phyloP scores from a whole-genome alignment of 2,113 vertebrate genomes.

The Lathamus discolor region DNA sequence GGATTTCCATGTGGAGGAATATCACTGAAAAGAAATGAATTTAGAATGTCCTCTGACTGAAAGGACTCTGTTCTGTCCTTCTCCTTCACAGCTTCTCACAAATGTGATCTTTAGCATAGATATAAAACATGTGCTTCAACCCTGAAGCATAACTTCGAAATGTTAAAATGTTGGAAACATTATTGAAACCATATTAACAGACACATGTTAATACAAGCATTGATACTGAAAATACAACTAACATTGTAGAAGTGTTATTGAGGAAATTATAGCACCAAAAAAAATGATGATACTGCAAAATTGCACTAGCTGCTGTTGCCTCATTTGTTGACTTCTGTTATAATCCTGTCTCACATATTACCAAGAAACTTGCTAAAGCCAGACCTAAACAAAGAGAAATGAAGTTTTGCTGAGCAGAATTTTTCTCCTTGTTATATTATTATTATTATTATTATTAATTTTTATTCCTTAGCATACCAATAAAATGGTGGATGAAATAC shows the following conservation, averaged over 20 bases:
- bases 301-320: background rate
- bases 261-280: background rate
- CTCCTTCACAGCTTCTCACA: background rate
- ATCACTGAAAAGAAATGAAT: background rate
- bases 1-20: background rate
- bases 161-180: background rate
- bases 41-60: background rate
- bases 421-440: background rate
- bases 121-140: background rate
- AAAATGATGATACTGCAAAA: background rate
- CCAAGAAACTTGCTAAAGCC: background rate
- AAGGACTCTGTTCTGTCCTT: background rate
- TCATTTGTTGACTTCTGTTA: background rate
- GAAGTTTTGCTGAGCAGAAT: background rate
- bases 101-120: background rate
- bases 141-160: background rate
- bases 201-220: background rate
- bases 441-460: background rate
- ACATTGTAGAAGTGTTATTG: background rate
- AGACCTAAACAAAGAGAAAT: background rate
- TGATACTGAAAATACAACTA: background rate
- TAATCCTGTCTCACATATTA: background rate
- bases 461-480: background rate
- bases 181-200: background rate
- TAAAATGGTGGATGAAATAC: background rate